Evolutionary conservation across 2,888 invertebrate species (phyloP).

Genomic region (Eurytoma californica): DNA sequence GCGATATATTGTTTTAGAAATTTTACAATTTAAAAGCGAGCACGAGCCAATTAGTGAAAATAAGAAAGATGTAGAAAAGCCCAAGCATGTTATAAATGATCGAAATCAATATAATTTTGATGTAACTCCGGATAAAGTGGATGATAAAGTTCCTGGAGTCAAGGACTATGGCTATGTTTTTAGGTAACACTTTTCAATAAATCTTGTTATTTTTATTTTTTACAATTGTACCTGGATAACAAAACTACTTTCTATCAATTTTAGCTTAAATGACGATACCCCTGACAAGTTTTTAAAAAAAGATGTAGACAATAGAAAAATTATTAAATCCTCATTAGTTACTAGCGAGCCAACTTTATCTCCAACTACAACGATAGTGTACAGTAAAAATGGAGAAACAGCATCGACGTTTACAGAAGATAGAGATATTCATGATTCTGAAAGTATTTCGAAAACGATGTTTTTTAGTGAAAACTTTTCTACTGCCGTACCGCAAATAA

Average conservation of each 20-base stretch:
- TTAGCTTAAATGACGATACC: constrained; percentile 36
- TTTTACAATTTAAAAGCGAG: constrained; percentile 69
- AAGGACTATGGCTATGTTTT: constrained; percentile 66
- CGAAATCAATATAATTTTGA: constrained; percentile 67
- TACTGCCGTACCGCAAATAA: constrained; percentile 58
- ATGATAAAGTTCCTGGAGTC: constrained; percentile 63
- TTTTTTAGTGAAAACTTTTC: constrained; percentile 49
- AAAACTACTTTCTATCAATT: constrained; percentile 7
- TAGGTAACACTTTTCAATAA: constrained; percentile 60
- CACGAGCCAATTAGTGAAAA: constrained; percentile 59
- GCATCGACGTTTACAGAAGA: constrained; percentile 7
- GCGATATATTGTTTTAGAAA: constrained; percentile 63
- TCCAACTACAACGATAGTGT: constrained; percentile 18
- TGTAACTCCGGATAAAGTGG: constrained; percentile 57
- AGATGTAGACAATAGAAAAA: not conserved
- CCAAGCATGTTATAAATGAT: constrained; percentile 63
- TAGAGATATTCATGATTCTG: not conserved
- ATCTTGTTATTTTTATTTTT: not conserved
- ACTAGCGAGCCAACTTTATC: constrained; percentile 10
- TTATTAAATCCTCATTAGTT: constrained; percentile 6
- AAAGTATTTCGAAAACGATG: constrained; percentile 23
- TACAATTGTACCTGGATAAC: not conserved
- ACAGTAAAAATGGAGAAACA: constrained; percentile 8
- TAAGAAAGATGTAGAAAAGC: constrained; percentile 53
- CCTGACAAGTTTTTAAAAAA: constrained; percentile 27